Conservation (phyloP, 2,888 invertebrate species). For the Crepidodera aurea region DNA sequence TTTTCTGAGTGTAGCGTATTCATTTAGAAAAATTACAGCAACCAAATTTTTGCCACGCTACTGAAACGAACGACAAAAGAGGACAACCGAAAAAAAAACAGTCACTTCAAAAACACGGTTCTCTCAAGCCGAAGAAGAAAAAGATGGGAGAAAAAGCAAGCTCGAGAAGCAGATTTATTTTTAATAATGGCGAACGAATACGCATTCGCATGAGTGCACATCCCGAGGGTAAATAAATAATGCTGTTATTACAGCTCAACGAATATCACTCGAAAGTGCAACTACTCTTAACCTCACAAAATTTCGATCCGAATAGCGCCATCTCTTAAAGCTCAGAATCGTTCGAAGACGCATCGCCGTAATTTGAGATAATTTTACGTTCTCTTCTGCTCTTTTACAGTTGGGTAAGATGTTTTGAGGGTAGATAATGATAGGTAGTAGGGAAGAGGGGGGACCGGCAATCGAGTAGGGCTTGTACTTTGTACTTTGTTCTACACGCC, state of each 20-base stretch:
- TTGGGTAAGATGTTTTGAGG: conserved; percentile 57
- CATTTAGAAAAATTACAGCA: too few species aligned
- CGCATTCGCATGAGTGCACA: conserved; percentile 53
- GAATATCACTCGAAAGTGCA: conserved; percentile 50
- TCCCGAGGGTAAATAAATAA: conserved; percentile 60
- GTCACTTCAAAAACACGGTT: conserved; percentile 6
- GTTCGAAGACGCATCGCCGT: conserved; percentile 48
- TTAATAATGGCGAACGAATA: conserved; percentile 60
- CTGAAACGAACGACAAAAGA: background rate
- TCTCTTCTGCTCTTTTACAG: conserved; percentile 57
- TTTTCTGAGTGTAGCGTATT: too few species aligned
- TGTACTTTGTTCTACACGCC: conserved; percentile 42
- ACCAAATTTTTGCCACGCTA: too few species aligned
- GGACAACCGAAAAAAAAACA: background rate
- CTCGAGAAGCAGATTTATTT: conserved; percentile 57
- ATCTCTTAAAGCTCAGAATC: conserved; percentile 43
- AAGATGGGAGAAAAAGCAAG: conserved; percentile 23
- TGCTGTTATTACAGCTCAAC: conserved; percentile 60
- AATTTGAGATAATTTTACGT: conserved; percentile 59
- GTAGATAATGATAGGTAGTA: conserved; percentile 54
- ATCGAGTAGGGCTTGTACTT: conserved; percentile 38
- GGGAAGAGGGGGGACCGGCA: conserved; percentile 35
- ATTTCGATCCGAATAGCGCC: conserved; percentile 43
- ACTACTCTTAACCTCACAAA: conserved; percentile 35
- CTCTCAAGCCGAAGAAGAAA: conserved; percentile 4